Conservation (phyloP, 2,113 vertebrate genomes). For the Bostrychus sinensis region DNA sequence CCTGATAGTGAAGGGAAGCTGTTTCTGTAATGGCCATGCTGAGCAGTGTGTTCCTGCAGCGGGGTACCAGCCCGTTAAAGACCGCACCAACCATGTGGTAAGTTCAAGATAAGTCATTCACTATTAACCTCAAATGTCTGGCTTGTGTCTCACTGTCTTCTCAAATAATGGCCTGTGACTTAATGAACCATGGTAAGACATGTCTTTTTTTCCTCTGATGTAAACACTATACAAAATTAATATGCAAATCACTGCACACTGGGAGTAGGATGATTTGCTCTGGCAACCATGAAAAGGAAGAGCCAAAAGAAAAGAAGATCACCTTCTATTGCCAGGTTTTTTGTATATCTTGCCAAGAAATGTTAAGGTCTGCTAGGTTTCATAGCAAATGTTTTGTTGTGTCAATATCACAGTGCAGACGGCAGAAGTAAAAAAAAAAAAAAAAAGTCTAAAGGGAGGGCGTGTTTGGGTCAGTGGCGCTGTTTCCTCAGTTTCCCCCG, state of each 20-base stretch:
- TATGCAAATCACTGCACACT: not conserved
- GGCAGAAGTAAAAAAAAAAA: constrained; percentile 39
- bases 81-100: constrained; percentile 85
- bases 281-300: not conserved
- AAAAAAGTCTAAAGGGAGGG: constrained; percentile 27
- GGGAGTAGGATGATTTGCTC: not conserved
- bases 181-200: not conserved
- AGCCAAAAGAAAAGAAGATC: no score
- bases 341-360: constrained; percentile 16
- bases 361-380: constrained; percentile 21
- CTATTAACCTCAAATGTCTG: not conserved
- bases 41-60: constrained; percentile 86
- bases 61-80: constrained; percentile 81
- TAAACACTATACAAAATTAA: not conserved
- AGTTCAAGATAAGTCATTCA: constrained; percentile 10
- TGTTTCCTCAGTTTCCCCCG: constrained; percentile 25
- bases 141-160: not conserved
- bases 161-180: not conserved
- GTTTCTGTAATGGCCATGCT: constrained; percentile 94
- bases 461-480: constrained; percentile 1
- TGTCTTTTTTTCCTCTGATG: not conserved
- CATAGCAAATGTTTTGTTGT: constrained; percentile 15
- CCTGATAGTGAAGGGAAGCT: constrained; percentile 96
- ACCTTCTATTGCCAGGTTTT: not conserved
- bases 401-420: constrained; percentile 10